phyloP scores from a whole-genome alignment of 2,797 vertebrate species.

The Spatula clypeata region DNA sequence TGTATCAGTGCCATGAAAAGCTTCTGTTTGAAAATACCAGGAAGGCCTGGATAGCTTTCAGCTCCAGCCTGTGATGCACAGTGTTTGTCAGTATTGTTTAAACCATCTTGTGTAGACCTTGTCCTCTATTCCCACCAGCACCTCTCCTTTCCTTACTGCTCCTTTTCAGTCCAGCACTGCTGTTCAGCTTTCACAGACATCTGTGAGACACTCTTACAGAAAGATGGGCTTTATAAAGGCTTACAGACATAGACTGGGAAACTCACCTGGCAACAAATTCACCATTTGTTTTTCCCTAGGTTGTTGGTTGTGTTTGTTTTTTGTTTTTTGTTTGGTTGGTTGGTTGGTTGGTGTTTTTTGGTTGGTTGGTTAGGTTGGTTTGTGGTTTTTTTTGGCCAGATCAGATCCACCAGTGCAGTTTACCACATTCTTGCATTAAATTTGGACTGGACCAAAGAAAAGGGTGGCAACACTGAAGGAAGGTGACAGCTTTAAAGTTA shows the following conservation, averaged over 20 bases:
- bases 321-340: background rate
- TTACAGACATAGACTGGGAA: background rate
- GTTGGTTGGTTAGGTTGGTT: background rate
- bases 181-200: background rate
- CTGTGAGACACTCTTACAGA: background rate
- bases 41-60: background rate
- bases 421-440: background rate
- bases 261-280: background rate
- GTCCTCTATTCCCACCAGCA: background rate
- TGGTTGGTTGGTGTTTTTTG: background rate
- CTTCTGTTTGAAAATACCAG: background rate
- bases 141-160: background rate
- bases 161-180: background rate
- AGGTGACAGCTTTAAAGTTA: background rate
- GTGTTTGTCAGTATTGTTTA: background rate
- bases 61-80: background rate
- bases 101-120: background rate
- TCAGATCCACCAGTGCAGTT: background rate
- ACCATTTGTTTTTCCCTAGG: background rate
- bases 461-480: background rate
- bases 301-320: background rate
- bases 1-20: background rate
- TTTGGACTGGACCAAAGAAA: background rate
- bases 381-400: background rate
- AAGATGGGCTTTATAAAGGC: no score